Conservation (phyloP, 2,888 invertebrate species). For the Glaucopsyche alexis region DNA sequence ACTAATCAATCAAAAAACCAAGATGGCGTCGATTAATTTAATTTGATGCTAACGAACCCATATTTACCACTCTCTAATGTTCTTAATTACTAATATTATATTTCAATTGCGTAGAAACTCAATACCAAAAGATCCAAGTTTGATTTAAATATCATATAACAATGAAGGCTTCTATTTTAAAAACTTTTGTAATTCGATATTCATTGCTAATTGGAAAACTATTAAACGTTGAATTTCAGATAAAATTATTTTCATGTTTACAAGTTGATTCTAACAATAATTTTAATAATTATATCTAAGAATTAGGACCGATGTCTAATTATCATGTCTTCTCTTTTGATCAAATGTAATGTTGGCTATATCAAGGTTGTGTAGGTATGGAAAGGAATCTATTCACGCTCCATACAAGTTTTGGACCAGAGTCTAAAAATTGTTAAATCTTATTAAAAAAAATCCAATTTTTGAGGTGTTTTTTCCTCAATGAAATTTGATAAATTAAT, state of each 20-base stretch:
- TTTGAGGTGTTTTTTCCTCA: background rate
- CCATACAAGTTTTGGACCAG: too few species aligned
- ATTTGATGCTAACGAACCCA: slow-evolving; percentile 16
- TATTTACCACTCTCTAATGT: slow-evolving; percentile 9
- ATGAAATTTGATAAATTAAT: background rate
- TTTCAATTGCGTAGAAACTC: slow-evolving; percentile 12
- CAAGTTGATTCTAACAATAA: background rate
- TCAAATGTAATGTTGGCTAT: too few species aligned
- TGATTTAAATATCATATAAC: slow-evolving; percentile 20
- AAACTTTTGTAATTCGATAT: slow-evolving; percentile 9
- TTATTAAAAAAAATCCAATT: too few species aligned
- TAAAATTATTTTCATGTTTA: background rate
- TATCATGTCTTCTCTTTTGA: too few species aligned
- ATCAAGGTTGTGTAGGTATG: too few species aligned
- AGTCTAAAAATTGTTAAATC: too few species aligned
- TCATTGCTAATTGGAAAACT: slow-evolving; percentile 16
- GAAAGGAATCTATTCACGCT: too few species aligned
- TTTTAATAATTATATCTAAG: background rate
- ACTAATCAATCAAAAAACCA: slow-evolving; percentile 24
- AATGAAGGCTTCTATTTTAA: background rate
- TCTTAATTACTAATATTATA: slow-evolving; percentile 23
- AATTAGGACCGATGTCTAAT: too few species aligned
- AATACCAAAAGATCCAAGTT: background rate
- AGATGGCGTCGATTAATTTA: slow-evolving; percentile 10
- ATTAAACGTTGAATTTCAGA: background rate